Conservation (phyloP, 2,797 vertebrate genomes). For the Alcedo atthis region DNA sequence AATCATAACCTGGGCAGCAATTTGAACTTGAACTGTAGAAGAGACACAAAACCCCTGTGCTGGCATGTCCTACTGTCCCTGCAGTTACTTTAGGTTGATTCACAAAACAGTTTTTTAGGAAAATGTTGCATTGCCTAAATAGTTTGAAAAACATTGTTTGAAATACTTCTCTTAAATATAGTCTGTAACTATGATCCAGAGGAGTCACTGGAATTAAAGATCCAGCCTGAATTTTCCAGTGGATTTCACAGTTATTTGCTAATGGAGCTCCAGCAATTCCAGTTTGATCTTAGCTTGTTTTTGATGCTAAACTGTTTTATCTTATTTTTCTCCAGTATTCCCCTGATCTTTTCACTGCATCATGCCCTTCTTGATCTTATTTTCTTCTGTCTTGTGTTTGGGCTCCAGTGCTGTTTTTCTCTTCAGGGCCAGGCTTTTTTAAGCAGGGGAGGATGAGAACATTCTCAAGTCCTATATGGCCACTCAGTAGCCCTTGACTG, state of each 20-base stretch:
- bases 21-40: not conserved
- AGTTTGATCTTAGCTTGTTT: not conserved
- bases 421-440: not conserved
- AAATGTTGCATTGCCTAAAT: not conserved
- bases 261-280: not conserved
- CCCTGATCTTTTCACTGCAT: not conserved
- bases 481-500: not conserved
- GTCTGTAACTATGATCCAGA: not conserved
- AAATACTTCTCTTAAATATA: not conserved
- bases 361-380: not conserved
- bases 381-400: not conserved
- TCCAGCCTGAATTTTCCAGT: not conserved
- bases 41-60: not conserved
- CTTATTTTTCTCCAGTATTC: not conserved
- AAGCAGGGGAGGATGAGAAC: not conserved
- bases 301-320: not conserved
- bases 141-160: not conserved
- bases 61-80: not conserved
- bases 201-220: not conserved
- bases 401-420: not conserved
- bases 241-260: not conserved
- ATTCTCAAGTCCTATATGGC: not conserved
- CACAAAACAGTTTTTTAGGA: not conserved
- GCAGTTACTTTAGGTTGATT: not conserved
- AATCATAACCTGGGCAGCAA: not conserved